Evolutionary conservation across 53 echinoderm and acorn worm species (phyloP), one percentile per base, ranked within the genome.

Genomic region (Patiria pectinifera): DNA sequence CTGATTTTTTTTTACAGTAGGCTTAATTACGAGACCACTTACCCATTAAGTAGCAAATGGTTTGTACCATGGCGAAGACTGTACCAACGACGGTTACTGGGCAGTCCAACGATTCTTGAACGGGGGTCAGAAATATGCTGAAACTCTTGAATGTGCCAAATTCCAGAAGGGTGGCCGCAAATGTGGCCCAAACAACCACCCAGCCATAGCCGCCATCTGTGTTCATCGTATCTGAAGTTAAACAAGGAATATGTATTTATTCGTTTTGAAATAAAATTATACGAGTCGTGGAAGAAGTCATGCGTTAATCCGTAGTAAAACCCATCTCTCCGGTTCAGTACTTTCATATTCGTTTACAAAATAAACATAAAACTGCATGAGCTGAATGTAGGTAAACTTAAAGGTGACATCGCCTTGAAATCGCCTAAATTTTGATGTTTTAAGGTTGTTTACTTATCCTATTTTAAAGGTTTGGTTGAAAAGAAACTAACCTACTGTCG

Each of bases 131-230:
- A 23, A 85, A 87, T 25, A 93, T 69, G 19, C 87, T 82, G 82
- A 93, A 93, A 82, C 93, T 87, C 45, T 93, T 82, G 26, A 87
- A 46, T 46, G 87, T 93, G 11, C 93, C 87, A 18, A 87, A 60
- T 14, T 59, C 72, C 59, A 87, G 63, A 69, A 93, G 75, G 48
- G 62, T 16, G 61, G 82, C 26, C 24, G 81, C 4, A 26, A 93
- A 93, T 11, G 93, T 85, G 0, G 92, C 92, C 22, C 86, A 47
- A 11, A 86, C 86, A 5, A 92, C 86, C 63, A 92, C 79, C 92
- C 92, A 92, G 23, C 92, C 92, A 21, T 81, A 45, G 13, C 48
- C 49, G 0, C 76, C 76, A 13, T 76, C 76, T 12, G 25, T 43
- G 4, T 76, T 5, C 76, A 76, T 76, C 26, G 4, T 43, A n/a